Percentiles rank a stretch among this genome's conserved stretches.
Evolutionary conservation across 2,113 vertebrate species (phyloP).

Genomic region (Forbesichthys papilliferus): DNA sequence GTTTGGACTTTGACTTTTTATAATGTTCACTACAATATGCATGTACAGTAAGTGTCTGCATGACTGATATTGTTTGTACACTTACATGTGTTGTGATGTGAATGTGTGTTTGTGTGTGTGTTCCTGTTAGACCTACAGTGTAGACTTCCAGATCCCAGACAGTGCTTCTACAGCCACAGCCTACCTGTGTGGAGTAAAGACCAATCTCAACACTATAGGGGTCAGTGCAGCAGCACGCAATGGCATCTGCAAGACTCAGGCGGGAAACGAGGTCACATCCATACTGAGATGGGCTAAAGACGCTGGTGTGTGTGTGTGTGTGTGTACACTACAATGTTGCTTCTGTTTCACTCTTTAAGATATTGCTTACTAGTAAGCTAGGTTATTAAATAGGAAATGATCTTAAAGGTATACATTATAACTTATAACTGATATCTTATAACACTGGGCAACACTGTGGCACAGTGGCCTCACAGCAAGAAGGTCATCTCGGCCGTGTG

Average conservation of each 20-base stretch:
- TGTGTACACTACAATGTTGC: no score
- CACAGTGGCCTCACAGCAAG: no score
- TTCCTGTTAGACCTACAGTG: constrained; percentile 71
- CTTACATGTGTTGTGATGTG: neutral
- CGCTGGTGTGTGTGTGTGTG: constrained; percentile 54
- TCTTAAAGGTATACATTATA: no score
- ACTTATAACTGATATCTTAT: no score
- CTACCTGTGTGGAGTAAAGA: constrained; percentile 78
- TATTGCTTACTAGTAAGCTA: no score
- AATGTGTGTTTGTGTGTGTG: constrained; percentile 4
- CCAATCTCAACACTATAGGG: constrained; percentile 75
- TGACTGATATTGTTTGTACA: neutral
- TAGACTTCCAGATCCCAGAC: constrained; percentile 80
- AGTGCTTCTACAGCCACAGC: constrained; percentile 77
- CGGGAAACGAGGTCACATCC: constrained; percentile 79
- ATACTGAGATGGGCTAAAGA: constrained; percentile 80
- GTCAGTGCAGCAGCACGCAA: constrained; percentile 71
- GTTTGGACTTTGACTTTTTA: no score
- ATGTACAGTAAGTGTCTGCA: neutral
- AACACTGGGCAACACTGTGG: no score
- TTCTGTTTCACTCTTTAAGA: no score
- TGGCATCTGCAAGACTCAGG: constrained; percentile 73
- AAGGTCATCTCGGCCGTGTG: no score
- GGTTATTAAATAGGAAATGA: no score
- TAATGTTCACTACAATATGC: no score